Evolutionary conservation across 2,113 vertebrate species (phyloP), one percentile per base, ranked within the genome.

Genomic region (Micronycteris hirsuta): DNA sequence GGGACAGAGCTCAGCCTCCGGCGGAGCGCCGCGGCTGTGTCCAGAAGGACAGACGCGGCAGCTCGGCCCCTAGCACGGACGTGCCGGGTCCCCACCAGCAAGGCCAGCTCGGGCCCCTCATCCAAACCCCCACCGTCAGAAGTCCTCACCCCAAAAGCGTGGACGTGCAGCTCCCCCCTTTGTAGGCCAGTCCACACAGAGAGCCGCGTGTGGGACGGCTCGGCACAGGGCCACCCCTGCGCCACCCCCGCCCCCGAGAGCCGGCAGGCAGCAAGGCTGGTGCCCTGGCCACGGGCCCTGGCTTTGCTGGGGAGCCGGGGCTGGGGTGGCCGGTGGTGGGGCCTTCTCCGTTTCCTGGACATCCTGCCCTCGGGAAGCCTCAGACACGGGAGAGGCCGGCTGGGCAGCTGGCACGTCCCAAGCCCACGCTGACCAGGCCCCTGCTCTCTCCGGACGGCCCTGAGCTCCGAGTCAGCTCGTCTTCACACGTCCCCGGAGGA

Each of bases 1-100:
- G 2, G 4, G 49, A 56, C 1, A 1, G 8, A 20, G 43, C 36
- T 0, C 22, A 31, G 24, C 7, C 43, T 17, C 3, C 1, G 38
- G 41, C 0, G 3, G 77, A 0, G 2, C 11, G 28, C 5, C 0
- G 31, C 9, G 0, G 16, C 36, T 0, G 24, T 36, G 65, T 14
- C 28, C 28, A 7, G 16, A 31, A 58, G 82, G 38, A 31, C 36
- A 24, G 45, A 7, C 31, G 0, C 5, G 10, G 2, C 0, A 0
- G 4, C 70, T 28, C 1, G 0, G 31, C 13, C 5, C 38, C 65
- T 16, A 2, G 31, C 4, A 5, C 0, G 2, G 3, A 20, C 9
- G 6, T 20, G 7, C 58, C 0, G 12, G 24, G 83, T 41, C 61
- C 41, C 45, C 38, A 11, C 13, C 61, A 19, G 49, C 33, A 52